Conservation (phyloP, 2,888 invertebrate species). For the Scelioninae gen. 1 region DNA sequence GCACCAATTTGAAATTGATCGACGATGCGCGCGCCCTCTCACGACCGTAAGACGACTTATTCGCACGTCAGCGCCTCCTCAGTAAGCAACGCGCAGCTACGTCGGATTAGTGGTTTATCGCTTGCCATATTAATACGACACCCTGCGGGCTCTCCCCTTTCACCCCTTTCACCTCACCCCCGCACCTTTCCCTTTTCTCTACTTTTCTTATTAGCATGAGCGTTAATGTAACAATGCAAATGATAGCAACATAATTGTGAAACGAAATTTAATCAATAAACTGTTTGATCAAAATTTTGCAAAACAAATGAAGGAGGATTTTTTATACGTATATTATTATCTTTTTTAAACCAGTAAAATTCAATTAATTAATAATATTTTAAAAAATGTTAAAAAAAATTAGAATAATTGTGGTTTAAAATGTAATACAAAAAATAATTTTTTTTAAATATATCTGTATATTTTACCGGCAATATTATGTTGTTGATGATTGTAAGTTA, state of each 20-base stretch:
- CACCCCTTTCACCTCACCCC: background rate
- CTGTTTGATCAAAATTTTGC: too few species aligned
- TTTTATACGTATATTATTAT: too few species aligned
- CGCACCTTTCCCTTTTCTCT: too few species aligned
- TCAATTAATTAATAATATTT: too few species aligned
- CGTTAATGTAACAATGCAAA: slow-evolving; percentile 41
- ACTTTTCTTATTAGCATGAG: slow-evolving; percentile 27
- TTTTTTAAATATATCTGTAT: too few species aligned
- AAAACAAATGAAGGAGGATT: too few species aligned
- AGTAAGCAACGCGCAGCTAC: slow-evolving; percentile 45
- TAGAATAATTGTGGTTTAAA: too few species aligned
- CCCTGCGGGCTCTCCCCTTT: slow-evolving; percentile 21
- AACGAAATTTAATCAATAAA: slow-evolving; percentile 25
- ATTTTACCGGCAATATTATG: slow-evolving; percentile 89
- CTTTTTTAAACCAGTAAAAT: too few species aligned
- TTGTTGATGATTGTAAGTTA: slow-evolving; percentile 91
- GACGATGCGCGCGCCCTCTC: slow-evolving; percentile 51
- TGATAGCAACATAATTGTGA: slow-evolving; percentile 31
- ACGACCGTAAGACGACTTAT: slow-evolving; percentile 20
- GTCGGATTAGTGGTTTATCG: slow-evolving; percentile 58
- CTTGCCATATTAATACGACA: slow-evolving; percentile 45
- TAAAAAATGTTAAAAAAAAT: too few species aligned
- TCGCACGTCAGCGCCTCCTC: slow-evolving; percentile 43
- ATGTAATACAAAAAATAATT: too few species aligned
- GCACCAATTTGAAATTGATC: slow-evolving; percentile 68